These are phyloP conservation scores for Anthopleura sola DNA, from an alignment of 64 coral and sea anemone genomes.

Conservation along the genomic window DNA sequence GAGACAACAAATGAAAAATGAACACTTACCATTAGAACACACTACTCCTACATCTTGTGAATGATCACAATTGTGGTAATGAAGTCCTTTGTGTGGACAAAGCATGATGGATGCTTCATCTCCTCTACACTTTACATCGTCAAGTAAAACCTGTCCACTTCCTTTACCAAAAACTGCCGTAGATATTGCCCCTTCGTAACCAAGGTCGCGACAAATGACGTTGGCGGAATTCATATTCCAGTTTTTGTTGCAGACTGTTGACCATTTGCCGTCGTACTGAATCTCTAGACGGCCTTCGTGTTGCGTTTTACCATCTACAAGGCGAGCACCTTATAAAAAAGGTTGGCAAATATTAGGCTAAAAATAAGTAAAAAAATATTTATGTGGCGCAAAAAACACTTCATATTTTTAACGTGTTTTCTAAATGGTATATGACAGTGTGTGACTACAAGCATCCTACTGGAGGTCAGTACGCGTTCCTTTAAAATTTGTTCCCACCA, in stretches of 20 bases:
- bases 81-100: not conserved
- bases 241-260: constrained; percentile 35
- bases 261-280: constrained; percentile 30
- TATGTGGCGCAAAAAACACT: too few relatives aligned
- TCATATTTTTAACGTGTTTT: too few relatives aligned
- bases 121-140: not conserved
- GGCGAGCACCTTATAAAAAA: constrained; percentile 14
- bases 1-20: too few relatives aligned
- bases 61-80: constrained; percentile 11
- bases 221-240: constrained; percentile 33
- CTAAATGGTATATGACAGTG: too few relatives aligned
- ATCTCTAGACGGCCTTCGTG: constrained; percentile 41
- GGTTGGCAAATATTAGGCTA: not conserved
- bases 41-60: constrained; percentile 1
- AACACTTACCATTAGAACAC: not conserved
- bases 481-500: too few relatives aligned
- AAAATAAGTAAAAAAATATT: too few relatives aligned
- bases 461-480: too few relatives aligned
- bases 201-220: constrained; percentile 39
- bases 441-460: too few relatives aligned
- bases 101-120: not conserved
- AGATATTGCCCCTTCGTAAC: constrained; percentile 31
- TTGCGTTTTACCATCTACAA: constrained; percentile 18
- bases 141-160: not conserved
- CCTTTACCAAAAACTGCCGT: not conserved